These are phyloP conservation scores for Saimiri boliviensis DNA, from an alignment of 2,113 vertebrate genomes.

Conservation along the genomic window DNA sequence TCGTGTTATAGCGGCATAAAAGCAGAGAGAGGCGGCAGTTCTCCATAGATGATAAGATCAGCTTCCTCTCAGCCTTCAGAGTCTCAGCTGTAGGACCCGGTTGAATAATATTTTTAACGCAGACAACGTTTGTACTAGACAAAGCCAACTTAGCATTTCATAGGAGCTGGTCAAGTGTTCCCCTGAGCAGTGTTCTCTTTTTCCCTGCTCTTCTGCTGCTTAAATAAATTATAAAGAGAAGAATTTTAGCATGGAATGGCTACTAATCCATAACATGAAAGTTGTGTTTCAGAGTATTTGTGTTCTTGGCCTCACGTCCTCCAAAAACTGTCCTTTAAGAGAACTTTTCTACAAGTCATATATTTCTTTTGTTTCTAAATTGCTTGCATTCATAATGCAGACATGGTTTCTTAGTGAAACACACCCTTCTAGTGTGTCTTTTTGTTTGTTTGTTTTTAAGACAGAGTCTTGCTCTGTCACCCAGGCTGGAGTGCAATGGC, in stretches of 20 bases:
- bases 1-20: constrained; percentile 22
- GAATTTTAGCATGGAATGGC: constrained; percentile 55
- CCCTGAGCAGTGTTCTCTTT: background rate
- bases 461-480: no score
- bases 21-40: background rate
- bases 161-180: constrained; percentile 12
- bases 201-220: background rate
- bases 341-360: background rate
- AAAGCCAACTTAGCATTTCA: constrained; percentile 68
- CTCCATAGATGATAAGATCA: constrained; percentile 50
- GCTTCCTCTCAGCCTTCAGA: background rate
- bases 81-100: constrained; percentile 12
- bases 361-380: constrained; percentile 59
- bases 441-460: background rate
- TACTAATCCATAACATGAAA: constrained; percentile 44
- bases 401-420: constrained; percentile 43
- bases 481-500: no score
- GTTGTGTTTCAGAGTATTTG: constrained; percentile 33
- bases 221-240: constrained; percentile 36
- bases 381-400: background rate
- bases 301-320: constrained; percentile 51
- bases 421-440: constrained; percentile 7
- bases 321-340: constrained; percentile 65
- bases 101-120: constrained; percentile 43
- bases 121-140: constrained; percentile 65